Percentiles rank a stretch among this genome's conserved stretches.
These are phyloP conservation scores for Aix galericulata DNA, from an alignment of 2,113 vertebrate species.

Conservation along the genomic window DNA sequence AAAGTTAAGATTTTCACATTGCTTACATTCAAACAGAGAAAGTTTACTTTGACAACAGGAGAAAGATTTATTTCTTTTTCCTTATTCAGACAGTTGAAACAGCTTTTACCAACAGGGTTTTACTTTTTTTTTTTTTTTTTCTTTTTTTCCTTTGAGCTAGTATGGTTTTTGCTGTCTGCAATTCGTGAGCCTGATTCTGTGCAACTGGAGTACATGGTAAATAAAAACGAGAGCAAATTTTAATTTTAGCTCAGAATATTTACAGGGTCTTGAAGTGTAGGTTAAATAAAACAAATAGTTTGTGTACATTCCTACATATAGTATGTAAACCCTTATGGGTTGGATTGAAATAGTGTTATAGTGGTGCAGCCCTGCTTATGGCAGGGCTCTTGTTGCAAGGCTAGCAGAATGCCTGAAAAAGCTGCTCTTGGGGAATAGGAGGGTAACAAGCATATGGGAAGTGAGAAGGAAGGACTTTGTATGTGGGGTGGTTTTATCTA, in stretches of 20 bases:
- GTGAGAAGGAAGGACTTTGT: neutral
- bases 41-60: neutral
- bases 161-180: neutral
- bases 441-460: neutral
- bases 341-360: neutral
- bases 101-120: neutral
- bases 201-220: neutral
- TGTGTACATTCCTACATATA: neutral
- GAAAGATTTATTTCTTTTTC: neutral
- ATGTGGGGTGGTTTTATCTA: neutral
- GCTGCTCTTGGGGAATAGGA: neutral
- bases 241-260: neutral
- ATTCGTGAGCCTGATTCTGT: neutral
- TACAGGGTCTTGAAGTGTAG: neutral
- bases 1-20: neutral
- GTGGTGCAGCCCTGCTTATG: neutral
- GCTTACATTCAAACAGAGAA: neutral
- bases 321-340: neutral
- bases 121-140: neutral
- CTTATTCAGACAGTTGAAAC: neutral
- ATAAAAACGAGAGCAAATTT: neutral
- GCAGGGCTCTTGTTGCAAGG: neutral
- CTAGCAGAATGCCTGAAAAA: neutral
- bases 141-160: neutral
- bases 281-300: neutral